phyloP scores from a whole-genome alignment of 2,113 vertebrate species.

The Cinclus mexicanus region DNA sequence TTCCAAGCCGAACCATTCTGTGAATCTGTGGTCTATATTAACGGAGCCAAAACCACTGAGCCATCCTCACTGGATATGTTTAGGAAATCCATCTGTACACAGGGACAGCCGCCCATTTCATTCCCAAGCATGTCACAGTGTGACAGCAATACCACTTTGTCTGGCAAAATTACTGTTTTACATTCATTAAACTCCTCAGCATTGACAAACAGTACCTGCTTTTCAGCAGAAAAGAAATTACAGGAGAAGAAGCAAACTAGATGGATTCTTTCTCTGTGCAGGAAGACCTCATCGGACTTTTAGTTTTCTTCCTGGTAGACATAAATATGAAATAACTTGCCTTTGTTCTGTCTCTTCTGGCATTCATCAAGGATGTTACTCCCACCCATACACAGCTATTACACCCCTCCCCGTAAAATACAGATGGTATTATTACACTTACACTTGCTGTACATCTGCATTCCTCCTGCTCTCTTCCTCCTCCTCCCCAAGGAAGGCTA shows the following conservation, averaged over 20 bases:
- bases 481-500: not conserved
- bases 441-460: not conserved
- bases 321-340: not conserved
- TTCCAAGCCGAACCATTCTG: not conserved
- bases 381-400: not conserved
- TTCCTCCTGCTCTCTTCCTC: not conserved
- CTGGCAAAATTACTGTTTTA: not conserved
- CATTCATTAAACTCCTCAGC: not conserved
- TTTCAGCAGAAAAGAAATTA: not conserved
- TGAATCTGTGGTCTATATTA: not conserved
- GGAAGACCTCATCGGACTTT: not conserved
- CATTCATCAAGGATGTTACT: not conserved
- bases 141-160: accelerated
- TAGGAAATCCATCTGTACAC: not conserved
- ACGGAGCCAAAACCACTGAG: not conserved
- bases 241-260: not conserved
- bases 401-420: not conserved
- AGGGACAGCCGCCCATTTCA: accelerated
- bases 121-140: not conserved
- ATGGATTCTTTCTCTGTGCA: not conserved
- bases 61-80: not conserved
- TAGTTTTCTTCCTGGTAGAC: not conserved
- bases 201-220: not conserved
- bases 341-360: not conserved
- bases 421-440: not conserved